phyloP scores from a whole-genome alignment of 2,113 vertebrate species.

The Columba janthina region DNA sequence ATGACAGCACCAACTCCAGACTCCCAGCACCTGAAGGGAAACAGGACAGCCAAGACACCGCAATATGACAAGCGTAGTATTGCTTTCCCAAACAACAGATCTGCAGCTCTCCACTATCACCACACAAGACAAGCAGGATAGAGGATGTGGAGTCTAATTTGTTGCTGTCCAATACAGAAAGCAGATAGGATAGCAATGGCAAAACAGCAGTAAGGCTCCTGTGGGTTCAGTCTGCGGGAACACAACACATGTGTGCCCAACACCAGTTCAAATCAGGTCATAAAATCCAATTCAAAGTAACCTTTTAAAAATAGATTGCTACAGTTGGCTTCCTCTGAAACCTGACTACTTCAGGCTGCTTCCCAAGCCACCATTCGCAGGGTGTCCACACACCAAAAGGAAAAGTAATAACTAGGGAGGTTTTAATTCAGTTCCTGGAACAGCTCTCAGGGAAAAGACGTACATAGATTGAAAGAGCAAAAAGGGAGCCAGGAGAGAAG shows the following conservation, averaged over 20 bases:
- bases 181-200: neutral
- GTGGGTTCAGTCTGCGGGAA: neutral
- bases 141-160: neutral
- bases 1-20: neutral
- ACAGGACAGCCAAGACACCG: neutral
- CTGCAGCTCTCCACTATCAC: neutral
- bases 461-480: neutral
- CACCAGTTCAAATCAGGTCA: conserved; percentile 50
- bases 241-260: neutral
- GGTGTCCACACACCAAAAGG: neutral
- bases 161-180: neutral
- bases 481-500: neutral
- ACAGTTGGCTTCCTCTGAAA: conserved; percentile 27
- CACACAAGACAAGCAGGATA: neutral
- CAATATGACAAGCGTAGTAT: neutral
- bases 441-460: neutral
- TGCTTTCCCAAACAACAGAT: neutral
- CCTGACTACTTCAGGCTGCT: conserved; percentile 23
- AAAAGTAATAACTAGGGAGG: conserved; percentile 6
- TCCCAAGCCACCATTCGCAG: neutral
- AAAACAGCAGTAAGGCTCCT: neutral
- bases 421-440: conserved; percentile 37
- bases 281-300: conserved; percentile 63
- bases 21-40: neutral
- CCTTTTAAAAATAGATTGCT: conserved; percentile 57